These are phyloP conservation scores for Fragum whitleyi DNA, from an alignment of 2,888 invertebrate species.

Conservation along the genomic window DNA sequence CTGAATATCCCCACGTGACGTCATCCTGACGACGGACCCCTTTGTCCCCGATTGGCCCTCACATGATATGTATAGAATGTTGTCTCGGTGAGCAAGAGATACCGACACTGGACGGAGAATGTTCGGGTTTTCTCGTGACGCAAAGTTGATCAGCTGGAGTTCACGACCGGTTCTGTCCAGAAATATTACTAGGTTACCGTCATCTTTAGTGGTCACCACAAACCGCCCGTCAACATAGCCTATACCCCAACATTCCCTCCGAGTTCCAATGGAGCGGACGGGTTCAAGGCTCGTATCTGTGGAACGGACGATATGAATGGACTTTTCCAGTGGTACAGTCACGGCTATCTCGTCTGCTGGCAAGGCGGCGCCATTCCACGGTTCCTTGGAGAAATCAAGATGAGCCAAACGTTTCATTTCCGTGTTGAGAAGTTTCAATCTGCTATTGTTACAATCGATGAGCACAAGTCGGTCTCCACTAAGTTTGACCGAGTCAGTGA, in stretches of 20 bases:
- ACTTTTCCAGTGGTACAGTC: conserved; percentile 61
- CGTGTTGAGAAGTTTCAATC: conserved; percentile 49
- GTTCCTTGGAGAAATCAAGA: conserved; percentile 57
- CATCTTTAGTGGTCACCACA: conserved; percentile 56
- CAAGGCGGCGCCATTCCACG: conserved; percentile 56
- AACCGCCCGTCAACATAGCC: conserved; percentile 48
- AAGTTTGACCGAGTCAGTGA: conserved; percentile 56
- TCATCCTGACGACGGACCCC: conserved; percentile 59
- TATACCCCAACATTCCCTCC: conserved; percentile 63
- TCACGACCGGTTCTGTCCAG: conserved; percentile 57
- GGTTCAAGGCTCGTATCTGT: conserved; percentile 35
- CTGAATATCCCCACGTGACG: conserved; percentile 53
- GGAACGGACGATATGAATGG: conserved; percentile 56
- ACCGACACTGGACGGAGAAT: conserved; percentile 62
- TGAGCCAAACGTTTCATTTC: conserved; percentile 53
- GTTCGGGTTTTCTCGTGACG: conserved; percentile 58
- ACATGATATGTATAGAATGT: conserved; percentile 54
- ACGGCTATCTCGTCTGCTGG: conserved; percentile 55
- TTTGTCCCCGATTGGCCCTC: conserved; percentile 64
- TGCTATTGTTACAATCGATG: conserved; percentile 61
- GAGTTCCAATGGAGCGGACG: conserved; percentile 47
- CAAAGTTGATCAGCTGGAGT: conserved; percentile 58
- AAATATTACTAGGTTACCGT: conserved; percentile 57
- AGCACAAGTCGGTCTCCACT: conserved; percentile 48
- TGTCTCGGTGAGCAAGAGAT: conserved; percentile 33